Conservation (phyloP, 2,797 vertebrate genomes). For the Tapera naevia region DNA sequence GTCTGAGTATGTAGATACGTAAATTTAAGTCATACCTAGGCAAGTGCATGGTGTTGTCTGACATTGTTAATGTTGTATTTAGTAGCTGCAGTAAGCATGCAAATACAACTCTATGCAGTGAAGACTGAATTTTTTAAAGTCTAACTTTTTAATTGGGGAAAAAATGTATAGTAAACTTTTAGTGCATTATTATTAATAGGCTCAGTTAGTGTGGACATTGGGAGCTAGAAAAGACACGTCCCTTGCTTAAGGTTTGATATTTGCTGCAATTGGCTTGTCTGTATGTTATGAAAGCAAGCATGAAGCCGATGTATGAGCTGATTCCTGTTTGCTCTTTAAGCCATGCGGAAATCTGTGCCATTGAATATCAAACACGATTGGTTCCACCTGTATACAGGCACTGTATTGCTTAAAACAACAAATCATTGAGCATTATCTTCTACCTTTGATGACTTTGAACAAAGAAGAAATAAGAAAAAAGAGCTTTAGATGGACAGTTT, state of each 20-base stretch:
- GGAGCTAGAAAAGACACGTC: neutral
- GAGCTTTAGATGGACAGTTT: neutral
- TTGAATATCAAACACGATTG: neutral
- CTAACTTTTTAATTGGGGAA: neutral
- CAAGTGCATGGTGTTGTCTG: neutral
- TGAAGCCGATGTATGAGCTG: neutral
- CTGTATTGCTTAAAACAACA: neutral
- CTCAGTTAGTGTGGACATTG: neutral
- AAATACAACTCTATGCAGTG: neutral
- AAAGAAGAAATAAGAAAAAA: neutral
- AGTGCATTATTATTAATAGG: neutral
- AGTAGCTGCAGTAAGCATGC: neutral
- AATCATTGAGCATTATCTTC: neutral
- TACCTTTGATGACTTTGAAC: neutral
- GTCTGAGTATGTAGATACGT: neutral
- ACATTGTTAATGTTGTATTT: neutral
- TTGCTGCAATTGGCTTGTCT: neutral
- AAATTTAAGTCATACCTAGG: neutral
- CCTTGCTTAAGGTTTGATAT: neutral
- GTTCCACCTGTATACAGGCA: neutral
- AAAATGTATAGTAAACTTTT: neutral
- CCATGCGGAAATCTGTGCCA: neutral
- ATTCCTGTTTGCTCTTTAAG: neutral
- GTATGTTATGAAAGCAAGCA: neutral
- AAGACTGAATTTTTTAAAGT: neutral